A percentile compares a stretch with the other conserved stretches of the same genome.
Conservation (phyloP, 2,797 vertebrate genomes). For the Fistularia commersonii region DNA sequence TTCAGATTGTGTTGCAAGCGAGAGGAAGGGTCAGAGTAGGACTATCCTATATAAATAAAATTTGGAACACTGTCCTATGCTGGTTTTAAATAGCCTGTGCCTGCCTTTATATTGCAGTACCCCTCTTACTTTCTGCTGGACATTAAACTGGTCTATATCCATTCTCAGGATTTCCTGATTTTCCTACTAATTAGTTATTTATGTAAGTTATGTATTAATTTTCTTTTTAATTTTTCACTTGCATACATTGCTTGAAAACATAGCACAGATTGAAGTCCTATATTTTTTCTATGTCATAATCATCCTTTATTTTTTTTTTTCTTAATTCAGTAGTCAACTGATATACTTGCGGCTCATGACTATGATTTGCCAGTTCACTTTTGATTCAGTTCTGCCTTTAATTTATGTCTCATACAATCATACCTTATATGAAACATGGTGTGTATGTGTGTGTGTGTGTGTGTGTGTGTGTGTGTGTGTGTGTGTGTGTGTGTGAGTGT, state of each 20-base stretch:
- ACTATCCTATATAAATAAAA: conserved; percentile 37
- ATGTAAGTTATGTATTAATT: too few relatives aligned
- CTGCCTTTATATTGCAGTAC: conserved; percentile 44
- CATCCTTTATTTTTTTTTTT: too few relatives aligned
- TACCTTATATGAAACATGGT: conserved; percentile 6
- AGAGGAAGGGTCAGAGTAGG: conserved; percentile 12
- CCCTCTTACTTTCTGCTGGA: conserved; percentile 39
- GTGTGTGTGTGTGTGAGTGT: conserved; percentile 31
- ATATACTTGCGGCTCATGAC: too few relatives aligned
- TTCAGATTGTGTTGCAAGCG: conserved; percentile 7
- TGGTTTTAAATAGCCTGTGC: conserved; percentile 35
- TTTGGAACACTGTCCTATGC: conserved; percentile 52
- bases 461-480: neutral
- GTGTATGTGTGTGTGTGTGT: conserved; percentile 5
- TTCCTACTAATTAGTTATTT: neutral
- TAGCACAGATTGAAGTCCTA: too few relatives aligned
- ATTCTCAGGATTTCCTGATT: neutral
- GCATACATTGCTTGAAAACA: too few relatives aligned
- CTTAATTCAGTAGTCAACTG: too few relatives aligned
- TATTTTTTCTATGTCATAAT: too few relatives aligned
- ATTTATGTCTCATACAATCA: neutral
- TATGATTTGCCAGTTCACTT: too few relatives aligned
- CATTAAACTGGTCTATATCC: conserved; percentile 21
- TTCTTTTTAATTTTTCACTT: too few relatives aligned
- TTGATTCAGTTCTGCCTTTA: too few relatives aligned